Evolutionary conservation across 2,797 vertebrate genomes (phyloP).

Genomic region (Alosa sapidissima): DNA sequence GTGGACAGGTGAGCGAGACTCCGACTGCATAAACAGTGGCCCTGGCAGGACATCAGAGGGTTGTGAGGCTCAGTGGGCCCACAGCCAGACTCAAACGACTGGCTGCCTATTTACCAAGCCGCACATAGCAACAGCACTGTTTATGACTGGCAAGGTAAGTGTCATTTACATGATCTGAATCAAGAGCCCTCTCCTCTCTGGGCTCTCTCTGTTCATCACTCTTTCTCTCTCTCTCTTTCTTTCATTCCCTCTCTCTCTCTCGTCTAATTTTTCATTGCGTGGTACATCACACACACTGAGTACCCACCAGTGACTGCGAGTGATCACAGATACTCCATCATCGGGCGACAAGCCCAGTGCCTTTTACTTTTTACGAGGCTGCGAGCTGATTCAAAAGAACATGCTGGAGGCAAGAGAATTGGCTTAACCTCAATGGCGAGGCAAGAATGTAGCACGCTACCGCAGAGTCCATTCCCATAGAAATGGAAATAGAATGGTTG

Average conservation of each 20-base stretch:
- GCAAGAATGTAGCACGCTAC: not conserved
- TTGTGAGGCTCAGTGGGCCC: slow-evolving; percentile 61
- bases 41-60: slow-evolving; percentile 67
- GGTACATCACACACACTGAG: slow-evolving; percentile 32
- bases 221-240: not conserved
- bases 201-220: not conserved
- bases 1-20: slow-evolving; percentile 74
- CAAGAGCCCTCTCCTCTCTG: slow-evolving; percentile 9
- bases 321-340: slow-evolving; percentile 45
- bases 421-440: slow-evolving; percentile 7
- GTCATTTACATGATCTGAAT: slow-evolving; percentile 62
- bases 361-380: slow-evolving; percentile 7
- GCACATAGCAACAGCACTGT: slow-evolving; percentile 18
- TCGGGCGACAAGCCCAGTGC: not conserved
- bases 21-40: slow-evolving; percentile 65
- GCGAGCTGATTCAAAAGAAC: not conserved
- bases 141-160: slow-evolving; percentile 43
- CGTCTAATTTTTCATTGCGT: slow-evolving; percentile 46
- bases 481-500: not conserved
- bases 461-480: not conserved
- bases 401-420: slow-evolving; percentile 47
- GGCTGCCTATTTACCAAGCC: slow-evolving; percentile 30
- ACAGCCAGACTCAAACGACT: slow-evolving; percentile 68
- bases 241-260: not conserved
- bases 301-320: slow-evolving; percentile 41